Evolutionary conservation across 2,888 invertebrate species (phyloP), one percentile per base, ranked within the genome.

Genomic region (Allolobophora icterica): DNA sequence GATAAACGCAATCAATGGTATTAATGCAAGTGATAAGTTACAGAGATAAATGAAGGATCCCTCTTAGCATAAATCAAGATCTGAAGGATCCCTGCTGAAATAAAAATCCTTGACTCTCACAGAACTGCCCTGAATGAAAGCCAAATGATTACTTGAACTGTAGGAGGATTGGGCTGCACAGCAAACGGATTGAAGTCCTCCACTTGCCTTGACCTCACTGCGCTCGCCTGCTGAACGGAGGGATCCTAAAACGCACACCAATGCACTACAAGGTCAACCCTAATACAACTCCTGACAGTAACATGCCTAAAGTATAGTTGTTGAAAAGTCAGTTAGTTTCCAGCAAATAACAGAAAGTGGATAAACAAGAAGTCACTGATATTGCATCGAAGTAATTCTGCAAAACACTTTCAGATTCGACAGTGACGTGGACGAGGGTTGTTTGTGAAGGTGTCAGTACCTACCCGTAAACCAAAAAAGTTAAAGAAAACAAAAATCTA

Each of bases 171-270:
- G 71, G 87, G 87, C 17, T 87, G 87, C 4, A 35, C 97, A 93
- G 97, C 98, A 95, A 99, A 99, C 45, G 99, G 99, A 96, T 99
- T 98, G 96, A 98, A 99, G 94, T 99, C 98, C 95, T 98, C 98
- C 91, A 99, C 94, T 97, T 97, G 91, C 96, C 97, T 96, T 96
- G 97, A 91, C 19, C 89, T 45, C 2, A 13, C 84, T 40, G n/a
- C 34, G 13, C 98, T 97, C 87, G 98, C 98, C 96, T 98, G 98
- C 95, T 98, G 97, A 92, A 99, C 98, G 91, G 98, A 97, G 87
- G 99, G 99, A 96, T 99, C 99, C 99, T 99, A 95, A 71, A 42
- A 38, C 45, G n/a, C n/a, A 89, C 33, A 89, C n/a, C 19, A n/a
- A 45, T 11, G 15, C 35, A 84, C 24, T 19, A 34, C 19, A 35